Percentiles rank a stretch among this genome's conserved stretches.
Evolutionary conservation across 2,113 vertebrate genomes (phyloP).

Genomic region (Mormyrus lacerda): DNA sequence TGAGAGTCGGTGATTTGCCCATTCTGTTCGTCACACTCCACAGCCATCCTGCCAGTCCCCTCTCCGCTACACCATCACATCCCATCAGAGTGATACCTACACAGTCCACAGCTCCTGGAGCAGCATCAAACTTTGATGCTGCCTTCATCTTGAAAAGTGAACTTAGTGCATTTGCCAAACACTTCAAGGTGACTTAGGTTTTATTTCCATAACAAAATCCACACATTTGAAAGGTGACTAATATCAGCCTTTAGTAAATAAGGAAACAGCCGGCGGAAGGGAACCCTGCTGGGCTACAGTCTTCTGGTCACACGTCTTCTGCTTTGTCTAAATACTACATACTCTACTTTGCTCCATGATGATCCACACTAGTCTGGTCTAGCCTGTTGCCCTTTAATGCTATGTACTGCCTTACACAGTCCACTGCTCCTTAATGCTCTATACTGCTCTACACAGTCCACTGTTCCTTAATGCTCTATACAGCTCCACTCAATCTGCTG

Average conservation of each 20-base stretch:
- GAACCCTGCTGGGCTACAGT: neutral
- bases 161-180: neutral
- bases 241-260: neutral
- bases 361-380: neutral
- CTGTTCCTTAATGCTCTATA: neutral
- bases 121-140: neutral
- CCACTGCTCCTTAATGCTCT: neutral
- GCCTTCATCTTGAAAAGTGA: neutral
- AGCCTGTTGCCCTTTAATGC: neutral
- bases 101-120: neutral
- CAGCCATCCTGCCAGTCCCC: neutral
- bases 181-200: neutral
- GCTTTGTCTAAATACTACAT: neutral
- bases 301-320: neutral
- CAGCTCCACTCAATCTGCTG: neutral
- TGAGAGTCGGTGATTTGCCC: neutral
- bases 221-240: conserved; percentile 4
- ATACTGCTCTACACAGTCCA: neutral
- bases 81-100: neutral
- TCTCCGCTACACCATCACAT: neutral
- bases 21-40: neutral
- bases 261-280: neutral
- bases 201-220: neutral
- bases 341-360: neutral
- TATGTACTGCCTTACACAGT: neutral